Base-by-base conservation (phyloP, 2,113 vertebrate genomes). In the Speoplatyrhinus poulsoni region DNA sequence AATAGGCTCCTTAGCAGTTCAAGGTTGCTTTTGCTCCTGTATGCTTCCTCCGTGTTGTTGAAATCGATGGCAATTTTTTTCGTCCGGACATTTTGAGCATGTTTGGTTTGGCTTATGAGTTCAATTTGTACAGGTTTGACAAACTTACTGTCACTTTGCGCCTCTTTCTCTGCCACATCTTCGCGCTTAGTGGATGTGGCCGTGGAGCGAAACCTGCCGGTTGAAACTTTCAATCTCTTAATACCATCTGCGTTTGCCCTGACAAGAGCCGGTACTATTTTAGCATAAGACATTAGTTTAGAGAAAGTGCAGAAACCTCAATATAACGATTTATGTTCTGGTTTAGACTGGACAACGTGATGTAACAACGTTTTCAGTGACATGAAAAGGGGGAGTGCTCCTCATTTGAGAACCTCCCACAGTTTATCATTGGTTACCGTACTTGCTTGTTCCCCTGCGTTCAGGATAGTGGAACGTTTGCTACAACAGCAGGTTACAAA, bases 1-100 rank as follows among this genome's bases (percentile, higher is more conserved):
- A 93, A 3, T 55, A 94, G 77, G 26, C 93, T 94, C 6, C 92
- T 55, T 2, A 93, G 80, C 47, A 93, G 90, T 70, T 96, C 94
- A 0, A 88, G 52, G 58, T 77, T 94, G 33, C 68, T 75, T 61
- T 95, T 96, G 81, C 92, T 94, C 61, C 80, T 87, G 81, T 93
- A 96, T 6, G 94, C 95, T 58, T 95, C 94, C 9, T 77, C 75
- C 0, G 88, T 79, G 75, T 94, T 88, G 12, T 85, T 83, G 62
- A 94, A 93, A 73, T 93, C 90, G 9, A 94, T 79, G 0, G 73
- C 17, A 33, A 82, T 76, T 15, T 62, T 77, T 0, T 56, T 73
- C 13, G 72, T 0, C 11, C 16, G 75, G 12, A 17, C 6, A 0
- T 64, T 60, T 10, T 15, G 0, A 0, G 1, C 16, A 6, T 6